Evolutionary conservation across 1,140 invertebrate genomes (phyloP).

Genomic region (Ruditapes philippinarum): DNA sequence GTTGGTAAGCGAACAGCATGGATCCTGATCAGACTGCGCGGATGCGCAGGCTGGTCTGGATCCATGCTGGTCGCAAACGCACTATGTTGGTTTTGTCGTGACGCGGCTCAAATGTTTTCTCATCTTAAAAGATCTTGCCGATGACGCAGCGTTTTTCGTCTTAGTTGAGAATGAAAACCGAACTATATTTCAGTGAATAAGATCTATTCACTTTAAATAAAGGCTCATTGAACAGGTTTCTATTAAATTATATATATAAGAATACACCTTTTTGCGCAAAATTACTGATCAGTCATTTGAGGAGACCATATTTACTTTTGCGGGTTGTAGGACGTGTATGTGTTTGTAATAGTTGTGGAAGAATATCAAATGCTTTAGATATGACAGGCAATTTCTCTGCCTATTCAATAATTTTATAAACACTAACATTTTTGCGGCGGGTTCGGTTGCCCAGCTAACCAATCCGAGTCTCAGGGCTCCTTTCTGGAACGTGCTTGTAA

Average conservation of each 20-base stretch:
- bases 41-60: too few relatives aligned
- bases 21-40: too few relatives aligned
- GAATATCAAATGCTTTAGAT: background rate
- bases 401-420: background rate
- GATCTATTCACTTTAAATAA: background rate
- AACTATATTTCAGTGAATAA: slow-evolving; percentile 17
- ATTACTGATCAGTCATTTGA: background rate
- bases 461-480: background rate
- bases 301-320: background rate
- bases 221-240: background rate
- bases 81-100: too few relatives aligned
- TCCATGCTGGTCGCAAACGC: too few relatives aligned
- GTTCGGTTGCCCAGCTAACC: background rate
- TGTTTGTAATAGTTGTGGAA: background rate
- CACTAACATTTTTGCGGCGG: background rate
- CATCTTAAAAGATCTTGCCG: background rate
- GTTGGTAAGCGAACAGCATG: too few relatives aligned
- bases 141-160: background rate
- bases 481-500: slow-evolving; percentile 7
- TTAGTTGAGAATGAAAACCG: background rate
- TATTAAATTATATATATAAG: background rate
- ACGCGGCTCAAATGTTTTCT: too few relatives aligned
- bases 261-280: slow-evolving; percentile 21
- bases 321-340: background rate
- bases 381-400: background rate